Evolutionary conservation across 2,113 vertebrate species (phyloP), one percentile per base, ranked within the genome.

Genomic region (Athene cunicularia): DNA sequence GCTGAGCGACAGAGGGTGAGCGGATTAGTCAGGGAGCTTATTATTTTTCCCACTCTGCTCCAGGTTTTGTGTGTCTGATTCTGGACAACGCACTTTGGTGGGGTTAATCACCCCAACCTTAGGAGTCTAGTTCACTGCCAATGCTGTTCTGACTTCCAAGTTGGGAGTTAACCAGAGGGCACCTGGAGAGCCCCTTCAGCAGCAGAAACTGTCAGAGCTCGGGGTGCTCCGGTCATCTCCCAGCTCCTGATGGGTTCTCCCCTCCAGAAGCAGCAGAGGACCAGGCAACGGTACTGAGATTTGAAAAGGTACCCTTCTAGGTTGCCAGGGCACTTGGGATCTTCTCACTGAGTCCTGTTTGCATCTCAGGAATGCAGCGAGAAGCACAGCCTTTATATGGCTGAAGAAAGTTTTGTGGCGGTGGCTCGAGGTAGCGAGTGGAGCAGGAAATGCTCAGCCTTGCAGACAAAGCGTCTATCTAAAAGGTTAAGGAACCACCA

Each of bases 401-500:
- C 13, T n/a, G 22, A 70, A 82, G 59, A 66, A 83, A 60, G 90
- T 63, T 73, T 39, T 24, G 58, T 86, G 93, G 72, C n/a, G 35
- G 80, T 18, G 63, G 58, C 88, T 49, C 53, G 79, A 56, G 73
- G 89, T 2, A 32, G 79, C 0, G 22, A 80, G 58, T 2, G 23
- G 88, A 85, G 90, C 96, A 97, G 97, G 96, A 97, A 97, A 67
- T 12, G 16, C 58, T 28, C 35, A 73, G 86, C 60, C 71, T 14
- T 6, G 26, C 37, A 70, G 43, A 47, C 59, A 72, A 24, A 80
- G 85, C 9, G 1, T 43, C 76, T 79, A 24, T 58, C 47, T 75
- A 77, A 93, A 94, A 97, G 95, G 96, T 90, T 41, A 56, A 94
- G 56, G 93, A 95, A 95, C 74, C 93, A 79, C 90, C 77, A 96